phyloP scores from a whole-genome alignment of 2,797 vertebrate species.

The Tachyglossus aculeatus region DNA sequence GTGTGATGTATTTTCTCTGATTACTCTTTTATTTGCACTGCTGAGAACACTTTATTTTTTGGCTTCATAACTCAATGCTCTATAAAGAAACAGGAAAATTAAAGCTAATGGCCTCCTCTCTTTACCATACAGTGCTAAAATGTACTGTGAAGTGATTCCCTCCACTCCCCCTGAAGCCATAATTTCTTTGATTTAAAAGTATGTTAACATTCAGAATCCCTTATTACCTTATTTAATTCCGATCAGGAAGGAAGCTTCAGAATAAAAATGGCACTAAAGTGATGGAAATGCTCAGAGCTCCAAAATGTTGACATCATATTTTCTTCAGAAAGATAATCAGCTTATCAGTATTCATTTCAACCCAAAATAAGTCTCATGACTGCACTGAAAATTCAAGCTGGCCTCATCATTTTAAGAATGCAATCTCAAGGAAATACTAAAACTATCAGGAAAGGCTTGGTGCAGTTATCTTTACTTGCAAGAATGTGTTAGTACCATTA shows the following conservation, averaged over 20 bases:
- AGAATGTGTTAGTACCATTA: not conserved
- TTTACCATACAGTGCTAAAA: not conserved
- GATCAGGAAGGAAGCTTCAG: not conserved
- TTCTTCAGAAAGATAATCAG: slow-evolving; percentile 46
- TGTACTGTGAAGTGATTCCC: slow-evolving; percentile 2
- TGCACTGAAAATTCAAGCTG: slow-evolving; percentile 33
- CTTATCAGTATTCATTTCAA: slow-evolving; percentile 60
- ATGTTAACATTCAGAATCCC: slow-evolving; percentile 9
- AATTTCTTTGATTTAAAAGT: not conserved
- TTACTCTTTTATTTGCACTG: slow-evolving; percentile 56
- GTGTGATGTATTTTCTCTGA: slow-evolving; percentile 50
- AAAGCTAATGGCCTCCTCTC: not conserved
- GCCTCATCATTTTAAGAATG: slow-evolving; percentile 43
- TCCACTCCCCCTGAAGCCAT: not conserved
- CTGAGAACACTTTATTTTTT: slow-evolving; percentile 41
- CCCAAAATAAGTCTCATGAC: slow-evolving; percentile 29
- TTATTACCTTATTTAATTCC: slow-evolving; percentile 50
- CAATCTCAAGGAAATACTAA: slow-evolving; percentile 40
- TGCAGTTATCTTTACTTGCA: not conserved
- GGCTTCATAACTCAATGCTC: slow-evolving; percentile 43
- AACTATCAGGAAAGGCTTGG: not conserved
- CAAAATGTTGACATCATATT: slow-evolving; percentile 30
- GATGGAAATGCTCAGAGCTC: not conserved
- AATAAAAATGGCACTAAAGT: slow-evolving; percentile 13
- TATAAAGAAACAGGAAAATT: slow-evolving; percentile 27